These are phyloP conservation scores for Rhinogobius similis DNA, from an alignment of 2,113 vertebrate species.

Conservation along the genomic window DNA sequence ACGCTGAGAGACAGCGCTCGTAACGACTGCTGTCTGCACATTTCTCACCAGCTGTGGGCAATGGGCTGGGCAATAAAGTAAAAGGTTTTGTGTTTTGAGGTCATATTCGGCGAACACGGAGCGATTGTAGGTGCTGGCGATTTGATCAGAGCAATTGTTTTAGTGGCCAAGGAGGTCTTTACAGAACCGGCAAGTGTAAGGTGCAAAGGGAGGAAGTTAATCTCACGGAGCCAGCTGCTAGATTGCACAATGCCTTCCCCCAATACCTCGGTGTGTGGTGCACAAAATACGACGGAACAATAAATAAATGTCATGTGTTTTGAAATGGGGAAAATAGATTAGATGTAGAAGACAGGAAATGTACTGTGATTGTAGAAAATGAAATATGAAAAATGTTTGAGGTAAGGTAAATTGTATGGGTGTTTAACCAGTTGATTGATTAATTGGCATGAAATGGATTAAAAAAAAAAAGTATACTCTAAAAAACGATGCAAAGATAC, in stretches of 20 bases:
- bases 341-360: background rate
- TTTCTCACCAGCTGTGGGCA: constrained; percentile 30
- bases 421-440: too few relatives aligned
- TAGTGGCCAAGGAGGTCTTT: background rate
- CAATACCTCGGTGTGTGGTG: background rate
- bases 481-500: too few relatives aligned
- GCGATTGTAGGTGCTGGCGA: background rate
- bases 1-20: constrained; percentile 32
- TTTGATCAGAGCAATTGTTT: background rate
- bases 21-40: constrained; percentile 44
- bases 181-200: constrained; percentile 16
- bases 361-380: background rate
- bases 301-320: constrained; percentile 5
- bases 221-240: constrained; percentile 31
- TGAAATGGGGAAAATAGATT: background rate
- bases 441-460: too few relatives aligned
- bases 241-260: constrained; percentile 21
- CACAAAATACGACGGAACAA: background rate
- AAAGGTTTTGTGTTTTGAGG: constrained; percentile 28
- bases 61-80: constrained; percentile 12
- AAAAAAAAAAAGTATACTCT: too few relatives aligned
- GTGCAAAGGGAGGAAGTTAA: constrained; percentile 25
- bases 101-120: constrained; percentile 28
- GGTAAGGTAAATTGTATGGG: too few relatives aligned
- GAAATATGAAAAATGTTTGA: too few relatives aligned